Evolutionary conservation across 2,113 vertebrate species (phyloP).

Genomic region (Megatriorchis doriae): DNA sequence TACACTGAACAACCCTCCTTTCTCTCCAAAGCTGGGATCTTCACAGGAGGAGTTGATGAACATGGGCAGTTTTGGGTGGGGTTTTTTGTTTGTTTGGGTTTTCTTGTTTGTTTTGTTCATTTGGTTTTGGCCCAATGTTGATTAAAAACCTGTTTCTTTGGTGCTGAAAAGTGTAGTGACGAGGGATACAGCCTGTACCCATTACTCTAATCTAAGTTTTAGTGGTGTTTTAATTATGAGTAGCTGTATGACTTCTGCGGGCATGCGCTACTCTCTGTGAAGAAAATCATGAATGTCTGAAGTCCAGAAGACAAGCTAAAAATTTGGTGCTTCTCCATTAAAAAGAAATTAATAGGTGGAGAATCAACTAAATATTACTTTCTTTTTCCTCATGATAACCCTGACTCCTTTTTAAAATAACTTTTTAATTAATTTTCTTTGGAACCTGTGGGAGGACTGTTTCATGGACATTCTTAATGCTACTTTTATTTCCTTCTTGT

Average conservation of each 20-base stretch:
- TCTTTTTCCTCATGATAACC: not conserved
- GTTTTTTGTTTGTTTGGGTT: not conserved
- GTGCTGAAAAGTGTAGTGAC: not conserved
- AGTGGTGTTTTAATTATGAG: not conserved
- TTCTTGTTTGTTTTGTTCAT: not conserved
- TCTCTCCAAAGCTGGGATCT: not conserved
- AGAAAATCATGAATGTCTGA: not conserved
- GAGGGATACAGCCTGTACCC: not conserved
- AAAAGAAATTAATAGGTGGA: not conserved
- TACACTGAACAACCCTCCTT: not conserved
- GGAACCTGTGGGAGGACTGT: not conserved
- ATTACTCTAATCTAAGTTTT: not conserved
- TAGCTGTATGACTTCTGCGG: not conserved
- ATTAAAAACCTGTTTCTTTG: not conserved
- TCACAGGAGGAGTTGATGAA: not conserved
- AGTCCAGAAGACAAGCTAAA: not conserved
- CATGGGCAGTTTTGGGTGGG: not conserved
- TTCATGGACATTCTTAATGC: not conserved
- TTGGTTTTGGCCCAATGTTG: not conserved
- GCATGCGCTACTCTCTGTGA: not conserved
- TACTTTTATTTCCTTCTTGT: slow-evolving; percentile 31
- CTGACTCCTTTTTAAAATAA: not conserved
- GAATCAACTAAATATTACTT: not conserved
- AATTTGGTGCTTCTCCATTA: not conserved
- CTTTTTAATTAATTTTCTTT: not conserved